Base-by-base conservation (phyloP, 53 echinoderm and acorn worm species). In the Holothuria scabra region DNA sequence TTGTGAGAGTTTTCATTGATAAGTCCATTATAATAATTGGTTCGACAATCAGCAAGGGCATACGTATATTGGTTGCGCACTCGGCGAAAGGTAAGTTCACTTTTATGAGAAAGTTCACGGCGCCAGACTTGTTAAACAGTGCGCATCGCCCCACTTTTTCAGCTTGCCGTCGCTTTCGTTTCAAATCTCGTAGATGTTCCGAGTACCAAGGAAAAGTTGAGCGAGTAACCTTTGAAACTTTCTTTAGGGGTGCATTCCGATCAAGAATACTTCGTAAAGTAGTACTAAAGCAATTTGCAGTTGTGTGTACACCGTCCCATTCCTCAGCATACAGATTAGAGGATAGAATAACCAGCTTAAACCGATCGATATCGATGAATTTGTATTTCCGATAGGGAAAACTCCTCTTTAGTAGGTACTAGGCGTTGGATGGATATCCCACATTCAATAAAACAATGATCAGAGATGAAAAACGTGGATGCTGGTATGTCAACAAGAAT, bases 201-300 rank as follows among this genome's bases (percentile, higher is more conserved):
- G 59, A 58, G 59, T 1, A n/a, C 18, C n/a, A 58, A n/a, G n/a
- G 59, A 19, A 58, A 18, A 18, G n/a, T 19, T 1, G 59, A 28
- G 22, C 65, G 22, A 65, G 65, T 65, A 30, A 6, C 28, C 65
- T 23, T 65, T 65, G 19, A 12, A 18, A 65, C 26, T 21, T 0
- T 65, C 23, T 65, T 65, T 22, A 22, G 23, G 8, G 24, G 65
- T 65, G 65, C 65, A 22, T 65, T 26, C 65, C 65, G 65, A 65
- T 65, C 65, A 65, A 65, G 65, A 65, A 65, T 65, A 22, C 65
- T 13, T 8, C 23, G 13, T 30, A 65, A 65, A 65, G 65, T 65
- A 64, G 65, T 6, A 65, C 23, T 11, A 30, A 21, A 65, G 30
- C 65, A 65, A 21, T n/a, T 22, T 0, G 65, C 65, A 18, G 0